These are phyloP conservation scores for Peromyscus eremicus DNA, from an alignment of 2,797 vertebrate genomes.

Conservation along the genomic window DNA sequence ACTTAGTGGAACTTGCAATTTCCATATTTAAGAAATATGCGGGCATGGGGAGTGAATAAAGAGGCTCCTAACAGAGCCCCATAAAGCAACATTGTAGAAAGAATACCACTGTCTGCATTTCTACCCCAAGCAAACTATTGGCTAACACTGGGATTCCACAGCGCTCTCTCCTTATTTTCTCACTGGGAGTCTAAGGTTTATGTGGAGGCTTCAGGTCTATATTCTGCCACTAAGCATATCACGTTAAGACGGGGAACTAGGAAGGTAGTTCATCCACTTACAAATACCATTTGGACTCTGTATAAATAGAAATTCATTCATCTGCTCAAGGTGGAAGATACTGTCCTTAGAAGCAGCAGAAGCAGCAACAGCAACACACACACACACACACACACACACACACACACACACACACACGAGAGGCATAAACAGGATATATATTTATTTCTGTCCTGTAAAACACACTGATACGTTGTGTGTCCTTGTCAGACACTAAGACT, in stretches of 20 bases:
- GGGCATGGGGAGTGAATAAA: background rate
- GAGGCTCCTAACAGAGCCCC: background rate
- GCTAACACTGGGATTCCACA: background rate
- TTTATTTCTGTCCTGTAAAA: background rate
- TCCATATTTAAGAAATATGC: background rate
- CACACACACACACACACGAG: background rate
- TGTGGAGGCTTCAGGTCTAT: background rate
- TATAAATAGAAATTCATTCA: background rate
- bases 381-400: background rate
- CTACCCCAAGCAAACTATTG: background rate
- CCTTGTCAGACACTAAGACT: too few species aligned
- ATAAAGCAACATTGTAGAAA: background rate
- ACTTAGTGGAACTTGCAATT: conserved; percentile 24
- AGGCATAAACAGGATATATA: background rate
- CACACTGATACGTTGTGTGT: too few species aligned
- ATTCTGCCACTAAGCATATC: accelerated
- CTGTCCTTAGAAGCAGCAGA: background rate
- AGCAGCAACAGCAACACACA: background rate
- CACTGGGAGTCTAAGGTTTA: background rate
- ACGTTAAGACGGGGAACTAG: background rate
- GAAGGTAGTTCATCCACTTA: background rate
- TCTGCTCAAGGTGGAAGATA: background rate
- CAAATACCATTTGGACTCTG: background rate
- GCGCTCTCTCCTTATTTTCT: background rate
- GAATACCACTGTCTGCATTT: background rate